Conservation (phyloP, 30 jellyfish, hydroid and myxozoan species). For the Hydra vulgaris region DNA sequence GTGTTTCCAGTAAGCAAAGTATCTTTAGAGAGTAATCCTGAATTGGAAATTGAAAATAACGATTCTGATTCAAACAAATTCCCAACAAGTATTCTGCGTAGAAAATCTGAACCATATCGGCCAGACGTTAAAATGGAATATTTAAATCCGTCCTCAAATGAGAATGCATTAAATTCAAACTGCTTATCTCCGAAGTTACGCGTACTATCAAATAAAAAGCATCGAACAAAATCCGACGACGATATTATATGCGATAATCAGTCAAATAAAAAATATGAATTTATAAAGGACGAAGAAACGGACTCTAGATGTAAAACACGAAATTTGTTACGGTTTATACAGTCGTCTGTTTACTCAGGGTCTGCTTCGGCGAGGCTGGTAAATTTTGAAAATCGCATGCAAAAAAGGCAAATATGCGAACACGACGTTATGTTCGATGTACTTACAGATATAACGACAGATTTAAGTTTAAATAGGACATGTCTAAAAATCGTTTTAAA, state of each 20-base stretch:
- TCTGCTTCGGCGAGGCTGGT: constrained; percentile 29
- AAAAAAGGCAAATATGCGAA: constrained; percentile 35
- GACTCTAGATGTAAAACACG: constrained; percentile 51
- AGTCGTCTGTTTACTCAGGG: constrained; percentile 55
- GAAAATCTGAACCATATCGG: constrained; percentile 19
- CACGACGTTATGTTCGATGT: constrained; percentile 44
- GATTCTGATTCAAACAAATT: neutral
- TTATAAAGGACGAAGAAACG: constrained; percentile 43
- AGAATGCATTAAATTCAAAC: neutral
- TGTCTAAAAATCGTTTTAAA: constrained; percentile 41
- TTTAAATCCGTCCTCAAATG: constrained; percentile 1
- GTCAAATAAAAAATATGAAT: constrained; percentile 27
- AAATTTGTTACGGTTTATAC: constrained; percentile 38
- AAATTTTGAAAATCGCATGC: constrained; percentile 27
- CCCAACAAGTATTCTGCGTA: neutral
- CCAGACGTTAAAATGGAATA: constrained; percentile 1
- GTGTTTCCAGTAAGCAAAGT: neutral
- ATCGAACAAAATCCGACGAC: constrained; percentile 32
- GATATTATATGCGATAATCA: constrained; percentile 39
- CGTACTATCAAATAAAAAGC: constrained; percentile 24
- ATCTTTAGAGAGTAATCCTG: neutral
- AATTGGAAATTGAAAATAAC: neutral
- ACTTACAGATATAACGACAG: constrained; percentile 51
- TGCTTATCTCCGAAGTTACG: constrained; percentile 12
- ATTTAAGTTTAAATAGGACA: constrained; percentile 46